Base-by-base conservation (phyloP, 2,113 vertebrate species). In the Coreoperca whiteheadi region DNA sequence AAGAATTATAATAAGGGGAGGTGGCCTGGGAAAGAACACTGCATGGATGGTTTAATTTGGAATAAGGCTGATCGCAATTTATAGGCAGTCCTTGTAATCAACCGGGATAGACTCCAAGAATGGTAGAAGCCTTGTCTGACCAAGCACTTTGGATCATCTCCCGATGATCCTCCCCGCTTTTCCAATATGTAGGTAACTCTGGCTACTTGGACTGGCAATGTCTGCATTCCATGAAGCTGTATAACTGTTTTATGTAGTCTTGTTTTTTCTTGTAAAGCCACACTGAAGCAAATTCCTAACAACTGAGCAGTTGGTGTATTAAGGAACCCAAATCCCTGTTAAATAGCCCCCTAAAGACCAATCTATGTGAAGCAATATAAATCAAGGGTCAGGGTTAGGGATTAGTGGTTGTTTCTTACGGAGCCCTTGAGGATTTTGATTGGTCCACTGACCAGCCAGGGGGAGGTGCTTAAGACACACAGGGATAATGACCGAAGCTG, bases 371-470 rank as follows among this genome's bases (percentile, higher is more conserved):
- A 63, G 54, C 74, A n/a, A 72, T 77, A 73, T 39, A 72, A 74
- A 87, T 68, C 77, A 70, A 74, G 48, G 53, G 51, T 74, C 16
- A 28, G 67, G 82, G 60, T 75, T 51, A 28, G 73, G 88, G 64
- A 76, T 83, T 81, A 85, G 81, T 88, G 86, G 85, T 89, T 71
- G 60, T 83, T 85, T 86, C 65, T 81, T 75, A 87, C 60, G 90
- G 90, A 94, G 92, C 93, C 94, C 92, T 94, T 93, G 53, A 92
- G 77, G 76, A 84, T 90, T 87, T 86, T 60, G 88, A 90, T 89
- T 90, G 88, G 82, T 88, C 88, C 89, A 69, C 79, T 74, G 90
- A 90, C 82, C 88, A 93, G 87, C 84, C 82, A 76, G 71, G 54
- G 65, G 85, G 79, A 39, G 82, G 74, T 80, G 79, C 65, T 83